These are phyloP conservation scores for Carettochelys insculpta DNA, from an alignment of 2,113 vertebrate genomes.

Conservation along the genomic window DNA sequence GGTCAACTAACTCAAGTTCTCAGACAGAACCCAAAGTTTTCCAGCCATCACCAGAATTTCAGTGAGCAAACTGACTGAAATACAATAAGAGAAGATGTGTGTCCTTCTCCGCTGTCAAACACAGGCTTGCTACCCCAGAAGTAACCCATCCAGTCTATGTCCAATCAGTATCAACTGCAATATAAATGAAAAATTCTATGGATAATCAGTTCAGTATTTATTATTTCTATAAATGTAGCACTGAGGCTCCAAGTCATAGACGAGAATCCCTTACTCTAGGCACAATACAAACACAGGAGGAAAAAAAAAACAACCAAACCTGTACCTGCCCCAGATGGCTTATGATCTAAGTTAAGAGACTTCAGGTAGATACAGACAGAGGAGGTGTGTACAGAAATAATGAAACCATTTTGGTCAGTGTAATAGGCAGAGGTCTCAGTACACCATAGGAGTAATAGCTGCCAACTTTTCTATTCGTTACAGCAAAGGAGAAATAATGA, in stretches of 20 bases:
- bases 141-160: not conserved
- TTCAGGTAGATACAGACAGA: not conserved
- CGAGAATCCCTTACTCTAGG: not conserved
- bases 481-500: not conserved
- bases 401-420: not conserved
- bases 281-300: not conserved
- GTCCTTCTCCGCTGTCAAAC: not conserved
- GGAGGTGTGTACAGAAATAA: not conserved
- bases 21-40: not conserved
- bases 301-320: no score
- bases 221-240: not conserved
- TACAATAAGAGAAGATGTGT: not conserved
- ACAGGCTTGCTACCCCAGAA: not conserved
- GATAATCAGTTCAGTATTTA: not conserved
- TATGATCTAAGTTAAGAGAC: not conserved
- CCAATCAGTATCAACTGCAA: not conserved
- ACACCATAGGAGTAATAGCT: not conserved
- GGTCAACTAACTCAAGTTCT: constrained; percentile 17
- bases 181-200: rapidly evolving
- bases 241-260: not conserved
- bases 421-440: not conserved
- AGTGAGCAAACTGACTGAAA: not conserved
- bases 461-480: not conserved
- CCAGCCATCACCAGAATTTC: not conserved
- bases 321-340: not conserved